These are phyloP conservation scores for Ctenopoma kingsleyae DNA, from an alignment of 2,797 vertebrate genomes.

Conservation along the genomic window DNA sequence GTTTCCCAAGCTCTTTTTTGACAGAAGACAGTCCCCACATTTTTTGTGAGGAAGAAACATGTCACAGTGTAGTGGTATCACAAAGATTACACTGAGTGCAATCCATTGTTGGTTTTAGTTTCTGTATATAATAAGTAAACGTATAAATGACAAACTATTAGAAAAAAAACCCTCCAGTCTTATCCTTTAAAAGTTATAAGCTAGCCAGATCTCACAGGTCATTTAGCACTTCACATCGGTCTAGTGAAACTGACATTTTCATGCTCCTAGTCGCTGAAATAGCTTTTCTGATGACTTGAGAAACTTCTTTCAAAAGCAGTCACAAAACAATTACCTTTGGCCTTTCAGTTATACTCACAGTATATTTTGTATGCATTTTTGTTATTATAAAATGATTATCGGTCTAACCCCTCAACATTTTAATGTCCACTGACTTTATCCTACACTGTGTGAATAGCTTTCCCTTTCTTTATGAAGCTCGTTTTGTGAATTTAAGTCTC, in stretches of 20 bases:
- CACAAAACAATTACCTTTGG: neutral
- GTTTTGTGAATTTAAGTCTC: conserved; percentile 9
- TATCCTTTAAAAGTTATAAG: conserved; percentile 11
- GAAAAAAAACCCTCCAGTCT: too few relatives aligned
- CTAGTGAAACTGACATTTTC: neutral
- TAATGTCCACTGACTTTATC: conserved; percentile 7
- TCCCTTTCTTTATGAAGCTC: neutral
- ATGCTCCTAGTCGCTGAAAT: conserved; percentile 14
- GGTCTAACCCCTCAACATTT: conserved; percentile 7
- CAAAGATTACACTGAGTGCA: too few relatives aligned
- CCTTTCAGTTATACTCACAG: conserved; percentile 2
- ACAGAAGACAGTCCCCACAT: too few relatives aligned
- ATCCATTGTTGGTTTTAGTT: too few relatives aligned
- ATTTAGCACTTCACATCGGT: neutral
- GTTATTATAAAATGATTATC: neutral
- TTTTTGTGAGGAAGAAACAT: too few relatives aligned
- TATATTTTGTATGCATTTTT: neutral
- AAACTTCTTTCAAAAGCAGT: neutral
- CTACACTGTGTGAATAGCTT: neutral
- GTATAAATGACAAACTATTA: too few relatives aligned
- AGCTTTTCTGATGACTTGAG: conserved; percentile 7
- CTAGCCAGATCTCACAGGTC: conserved; percentile 6
- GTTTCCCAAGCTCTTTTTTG: too few relatives aligned
- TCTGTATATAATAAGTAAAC: too few relatives aligned
- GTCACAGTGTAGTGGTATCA: too few relatives aligned